Percentiles rank a stretch among this genome's conserved stretches.
These are phyloP conservation scores for Sarcoramphus papa DNA, from an alignment of 2,797 vertebrate genomes.

Conservation along the genomic window DNA sequence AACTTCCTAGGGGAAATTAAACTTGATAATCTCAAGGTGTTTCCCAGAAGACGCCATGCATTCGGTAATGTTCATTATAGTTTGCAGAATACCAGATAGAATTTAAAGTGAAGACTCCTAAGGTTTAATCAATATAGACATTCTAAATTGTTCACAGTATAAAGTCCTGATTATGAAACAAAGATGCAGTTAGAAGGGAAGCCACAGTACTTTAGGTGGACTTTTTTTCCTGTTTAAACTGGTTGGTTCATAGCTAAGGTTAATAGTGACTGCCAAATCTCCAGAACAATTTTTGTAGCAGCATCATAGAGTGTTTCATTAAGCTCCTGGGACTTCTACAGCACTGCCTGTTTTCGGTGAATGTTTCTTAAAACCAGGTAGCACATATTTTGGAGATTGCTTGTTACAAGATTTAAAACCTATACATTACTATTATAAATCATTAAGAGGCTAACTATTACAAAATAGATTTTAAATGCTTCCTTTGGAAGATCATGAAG, in stretches of 20 bases:
- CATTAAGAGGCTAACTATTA: background rate
- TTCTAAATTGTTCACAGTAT: conserved; percentile 37
- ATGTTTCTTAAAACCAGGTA: background rate
- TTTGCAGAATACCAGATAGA: conserved; percentile 30
- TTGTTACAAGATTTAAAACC: background rate
- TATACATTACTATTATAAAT: background rate
- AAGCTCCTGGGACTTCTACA: background rate
- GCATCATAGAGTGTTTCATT: background rate
- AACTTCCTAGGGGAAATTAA: conserved; percentile 68
- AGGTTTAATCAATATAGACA: conserved; percentile 67
- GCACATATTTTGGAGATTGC: background rate
- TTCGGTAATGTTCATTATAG: conserved; percentile 55
- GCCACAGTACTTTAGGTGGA: background rate
- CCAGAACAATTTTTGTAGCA: background rate
- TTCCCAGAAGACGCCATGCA: conserved; percentile 36
- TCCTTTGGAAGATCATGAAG: background rate
- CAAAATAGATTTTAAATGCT: background rate
- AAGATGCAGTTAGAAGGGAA: background rate
- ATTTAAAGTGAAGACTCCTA: conserved; percentile 49
- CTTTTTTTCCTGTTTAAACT: background rate
- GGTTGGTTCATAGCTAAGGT: background rate
- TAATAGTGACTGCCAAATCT: background rate
- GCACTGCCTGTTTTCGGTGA: background rate
- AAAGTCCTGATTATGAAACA: background rate
- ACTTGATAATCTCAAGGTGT: conserved; percentile 65